These are phyloP conservation scores for Nomada fucata DNA, from an alignment of 2,888 invertebrate species.

Conservation along the genomic window DNA sequence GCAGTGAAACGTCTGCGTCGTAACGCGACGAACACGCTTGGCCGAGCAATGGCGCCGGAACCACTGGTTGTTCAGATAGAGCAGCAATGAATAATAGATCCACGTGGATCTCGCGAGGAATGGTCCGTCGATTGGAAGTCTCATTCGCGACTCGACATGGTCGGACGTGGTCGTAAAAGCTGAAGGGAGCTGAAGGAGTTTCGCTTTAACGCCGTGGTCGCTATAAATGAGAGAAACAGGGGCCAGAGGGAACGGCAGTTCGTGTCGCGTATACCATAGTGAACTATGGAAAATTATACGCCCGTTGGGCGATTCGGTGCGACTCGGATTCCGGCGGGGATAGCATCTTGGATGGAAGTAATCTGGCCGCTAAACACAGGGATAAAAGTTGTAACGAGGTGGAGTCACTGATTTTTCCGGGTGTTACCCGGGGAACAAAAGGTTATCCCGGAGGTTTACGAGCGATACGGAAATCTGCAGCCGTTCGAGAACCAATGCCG, in stretches of 20 bases:
- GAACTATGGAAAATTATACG: conserved; percentile 64
- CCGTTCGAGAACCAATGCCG: background rate
- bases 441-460: conserved; percentile 48
- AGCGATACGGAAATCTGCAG: conserved; percentile 34
- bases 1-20: conserved; percentile 4
- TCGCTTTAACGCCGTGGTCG: conserved; percentile 14
- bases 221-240: conserved; percentile 30
- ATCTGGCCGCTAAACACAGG: conserved; percentile 53
- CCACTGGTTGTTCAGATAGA: background rate
- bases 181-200: background rate
- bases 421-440: conserved; percentile 25
- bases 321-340: conserved; percentile 41
- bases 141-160: conserved; percentile 8
- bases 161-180: conserved; percentile 25
- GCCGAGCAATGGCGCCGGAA: background rate
- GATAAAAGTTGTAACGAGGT: conserved; percentile 65
- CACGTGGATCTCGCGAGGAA: background rate
- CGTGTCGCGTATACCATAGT: conserved; percentile 2
- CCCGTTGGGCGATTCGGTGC: background rate
- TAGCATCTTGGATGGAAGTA: conserved; percentile 53
- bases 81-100: conserved; percentile 40
- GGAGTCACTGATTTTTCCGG: conserved; percentile 38
- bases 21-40: background rate
- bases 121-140: background rate
- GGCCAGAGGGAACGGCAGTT: background rate